Base-by-base conservation (phyloP, 2,797 vertebrate species). In the Hylomyscus alleni region DNA sequence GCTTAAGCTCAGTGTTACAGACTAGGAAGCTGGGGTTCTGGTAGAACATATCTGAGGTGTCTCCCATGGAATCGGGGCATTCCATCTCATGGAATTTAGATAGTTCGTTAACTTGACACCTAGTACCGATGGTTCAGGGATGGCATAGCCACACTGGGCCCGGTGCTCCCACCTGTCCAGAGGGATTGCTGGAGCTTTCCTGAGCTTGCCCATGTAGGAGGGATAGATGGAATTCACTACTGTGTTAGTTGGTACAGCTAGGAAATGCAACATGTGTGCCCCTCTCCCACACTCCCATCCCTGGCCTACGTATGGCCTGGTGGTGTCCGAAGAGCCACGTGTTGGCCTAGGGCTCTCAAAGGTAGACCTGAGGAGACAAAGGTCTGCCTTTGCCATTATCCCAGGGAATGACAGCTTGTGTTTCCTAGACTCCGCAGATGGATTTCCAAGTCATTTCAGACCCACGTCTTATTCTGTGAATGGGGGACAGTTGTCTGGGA, bases 401-500 rank as follows among this genome's bases (percentile, higher is more conserved):
- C 82, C 34, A 10, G 37, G 31, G 29, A 56, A 2, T 88, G 47
- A 62, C 40, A 72, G 80, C 3, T 76, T 69, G 12, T 82, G 47
- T 7, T 80, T 92, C 85, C 34, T 15, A 88, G 24, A 50, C 20
- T 54, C 80, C 15, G 24, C 52, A 24, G 22, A 44, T 47, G 34
- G 93, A 47, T 95, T 93, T 93, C 50, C 47, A 52, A 22, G 58
- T 76, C 86, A 67, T 78, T 83, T 93, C 47, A 91, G 54, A 67
- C 77, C 56, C 60, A 31, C 11, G 13, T 31, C 26, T 88, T 91
- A 56, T 67, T 69, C 86, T 75, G 67, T 50, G 84, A 78, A 72
- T 1, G 37, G 1, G 69, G 40, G 34, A 65, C 24, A 72, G 77
- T 72, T 81, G 44, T 20, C 44, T 56, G 58, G 5, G 24, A 0